phyloP scores from a whole-genome alignment of 2,888 invertebrate genomes.

The Drosophila neutralis region DNA sequence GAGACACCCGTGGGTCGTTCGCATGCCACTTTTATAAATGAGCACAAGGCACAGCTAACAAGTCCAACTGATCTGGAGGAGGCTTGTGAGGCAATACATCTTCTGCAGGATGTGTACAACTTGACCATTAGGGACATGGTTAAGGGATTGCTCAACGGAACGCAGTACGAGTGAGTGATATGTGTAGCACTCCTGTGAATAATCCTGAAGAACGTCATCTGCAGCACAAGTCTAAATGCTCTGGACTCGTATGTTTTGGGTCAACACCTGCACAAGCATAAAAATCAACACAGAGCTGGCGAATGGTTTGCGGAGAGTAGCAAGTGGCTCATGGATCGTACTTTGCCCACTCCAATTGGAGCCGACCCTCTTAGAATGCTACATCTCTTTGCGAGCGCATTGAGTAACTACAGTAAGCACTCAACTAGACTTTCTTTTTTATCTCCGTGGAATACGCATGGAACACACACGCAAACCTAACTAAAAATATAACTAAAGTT shows the following conservation, averaged over 20 bases:
- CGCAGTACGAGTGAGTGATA: constrained; percentile 88
- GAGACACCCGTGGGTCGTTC: constrained; percentile 50
- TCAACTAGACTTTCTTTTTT: too few relatives aligned
- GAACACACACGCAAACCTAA: too few relatives aligned
- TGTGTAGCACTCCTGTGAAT: not conserved
- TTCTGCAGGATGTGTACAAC: constrained; percentile 95
- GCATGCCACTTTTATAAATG: constrained; percentile 29
- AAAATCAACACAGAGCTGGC: constrained; percentile 35
- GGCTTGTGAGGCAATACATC: constrained; percentile 94
- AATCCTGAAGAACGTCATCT: not conserved
- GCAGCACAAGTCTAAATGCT: constrained; percentile 61
- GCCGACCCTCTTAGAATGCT: constrained; percentile 28
- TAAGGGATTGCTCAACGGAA: constrained; percentile 92
- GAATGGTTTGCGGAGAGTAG: constrained; percentile 65
- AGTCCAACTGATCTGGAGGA: constrained; percentile 95
- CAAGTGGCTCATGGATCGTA: constrained; percentile 22
- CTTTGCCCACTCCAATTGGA: constrained; percentile 8
- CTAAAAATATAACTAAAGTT: not conserved
- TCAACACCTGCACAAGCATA: constrained; percentile 38
- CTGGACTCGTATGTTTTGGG: constrained; percentile 71
- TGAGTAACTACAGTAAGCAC: constrained; percentile 62
- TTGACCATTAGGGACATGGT: constrained; percentile 92
- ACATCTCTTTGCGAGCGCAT: constrained; percentile 54
- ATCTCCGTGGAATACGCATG: too few relatives aligned
- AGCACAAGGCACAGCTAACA: constrained; percentile 85